phyloP scores from a whole-genome alignment of 2,113 vertebrate species.

The Nicator chloris region DNA sequence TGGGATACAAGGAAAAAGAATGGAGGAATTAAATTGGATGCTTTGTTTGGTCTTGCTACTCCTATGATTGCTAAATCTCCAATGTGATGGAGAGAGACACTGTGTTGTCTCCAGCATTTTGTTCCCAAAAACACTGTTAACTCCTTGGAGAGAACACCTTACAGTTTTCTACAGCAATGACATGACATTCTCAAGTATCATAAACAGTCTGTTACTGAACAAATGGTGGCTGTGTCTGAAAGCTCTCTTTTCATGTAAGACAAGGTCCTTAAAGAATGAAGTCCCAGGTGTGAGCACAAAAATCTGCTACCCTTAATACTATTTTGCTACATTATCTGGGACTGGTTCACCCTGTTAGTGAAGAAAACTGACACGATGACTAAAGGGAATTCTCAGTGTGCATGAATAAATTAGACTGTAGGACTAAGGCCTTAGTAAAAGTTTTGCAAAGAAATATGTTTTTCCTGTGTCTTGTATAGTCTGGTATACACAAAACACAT shows the following conservation, averaged over 20 bases:
- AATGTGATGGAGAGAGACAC: neutral
- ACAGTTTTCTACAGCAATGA: neutral
- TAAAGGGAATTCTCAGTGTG: neutral
- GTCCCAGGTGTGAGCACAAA: neutral
- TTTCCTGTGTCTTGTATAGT: neutral
- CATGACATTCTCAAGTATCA: neutral
- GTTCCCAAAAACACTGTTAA: neutral
- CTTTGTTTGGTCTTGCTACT: neutral
- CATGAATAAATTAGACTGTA: neutral
- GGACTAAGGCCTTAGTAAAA: neutral
- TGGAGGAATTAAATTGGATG: slow-evolving; percentile 62
- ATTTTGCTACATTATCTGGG: neutral
- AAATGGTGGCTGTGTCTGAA: neutral
- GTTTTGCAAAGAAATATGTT: neutral
- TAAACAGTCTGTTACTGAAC: neutral
- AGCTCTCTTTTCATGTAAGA: neutral
- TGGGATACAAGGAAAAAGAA: slow-evolving; percentile 65
- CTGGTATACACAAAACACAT: neutral
- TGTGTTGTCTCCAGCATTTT: neutral
- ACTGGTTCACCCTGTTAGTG: neutral
- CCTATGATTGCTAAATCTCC: neutral
- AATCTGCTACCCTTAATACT: neutral
- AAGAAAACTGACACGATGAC: neutral
- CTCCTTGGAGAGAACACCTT: slow-evolving; percentile 14
- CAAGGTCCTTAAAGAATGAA: neutral